Evolutionary conservation across 2,888 invertebrate genomes (phyloP), one percentile per base, ranked within the genome.

Genomic region (Eupithecia subumbrata): DNA sequence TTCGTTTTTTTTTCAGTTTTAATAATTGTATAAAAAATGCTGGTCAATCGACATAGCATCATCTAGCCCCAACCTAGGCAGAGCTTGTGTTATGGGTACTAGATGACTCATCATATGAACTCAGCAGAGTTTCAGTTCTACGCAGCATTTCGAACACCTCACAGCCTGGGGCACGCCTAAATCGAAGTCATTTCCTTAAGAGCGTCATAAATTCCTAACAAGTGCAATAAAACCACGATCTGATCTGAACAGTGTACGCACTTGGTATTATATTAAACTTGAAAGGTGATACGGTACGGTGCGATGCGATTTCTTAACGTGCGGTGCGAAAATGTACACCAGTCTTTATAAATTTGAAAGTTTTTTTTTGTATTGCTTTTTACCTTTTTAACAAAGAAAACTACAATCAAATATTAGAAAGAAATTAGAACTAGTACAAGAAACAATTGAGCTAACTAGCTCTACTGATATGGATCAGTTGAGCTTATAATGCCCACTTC

Each of bases 161-260:
- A 37, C 52, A 63, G 73, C 76, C 69, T 72, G 81, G 45, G 73
- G 77, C 68, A 71, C 73, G 79, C 83, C 85, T 87, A 84, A 88
- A 88, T 86, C 85, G 82, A 76, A 75, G 78, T 81, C 80, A 86
- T 87, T 85, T 87, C 85, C 84, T 84, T 82, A 85, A 84, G 81
- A 85, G 82, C 76, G 78, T 84, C 86, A 84, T 89, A 87, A 88
- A 88, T 86, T 85, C 80, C 81, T 82, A 79, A 83, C 80, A 79
- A 80, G 79, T 80, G 81, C 83, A 82, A 86, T 84, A 86, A 84
- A 85, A 82, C 82, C 76, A 77, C 81, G 81, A 84, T 80, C 80
- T 76, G 83, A 85, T 85, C 75, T 70, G 70, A 63, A 75, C 76
- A 69, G 74, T 78, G 76, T 79, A 75, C 78, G 76, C 78, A 74